These are phyloP conservation scores for Gryllus bimaculatus DNA, from an alignment of 1,140 invertebrate species.

Conservation along the genomic window DNA sequence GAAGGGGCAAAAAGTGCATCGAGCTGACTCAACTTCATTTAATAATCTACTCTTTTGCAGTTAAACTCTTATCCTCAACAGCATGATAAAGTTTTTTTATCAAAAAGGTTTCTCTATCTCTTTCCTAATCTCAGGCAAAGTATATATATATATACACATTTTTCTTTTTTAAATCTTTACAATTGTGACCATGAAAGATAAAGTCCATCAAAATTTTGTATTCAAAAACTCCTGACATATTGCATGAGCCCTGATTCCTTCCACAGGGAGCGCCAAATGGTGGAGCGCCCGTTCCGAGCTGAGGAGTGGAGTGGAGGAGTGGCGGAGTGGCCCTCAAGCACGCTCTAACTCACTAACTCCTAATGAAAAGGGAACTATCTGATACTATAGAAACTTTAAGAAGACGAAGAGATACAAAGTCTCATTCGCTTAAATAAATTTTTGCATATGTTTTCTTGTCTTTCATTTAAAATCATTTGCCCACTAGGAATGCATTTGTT, in stretches of 20 bases:
- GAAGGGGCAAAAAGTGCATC: conserved; percentile 24
- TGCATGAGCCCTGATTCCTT: conserved; percentile 21
- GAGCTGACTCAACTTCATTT: conserved; percentile 23
- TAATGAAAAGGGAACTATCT: conserved; percentile 23
- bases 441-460: conserved; percentile 19
- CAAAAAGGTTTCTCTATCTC: conserved; percentile 26
- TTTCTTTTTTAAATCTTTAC: conserved; percentile 25
- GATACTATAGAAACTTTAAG: conserved; percentile 23
- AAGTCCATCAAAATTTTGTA: conserved; percentile 26
- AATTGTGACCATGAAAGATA: conserved; percentile 26
- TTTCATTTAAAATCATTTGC: conserved; percentile 23
- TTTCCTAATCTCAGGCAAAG: conserved; percentile 26
- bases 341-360: conserved; percentile 20
- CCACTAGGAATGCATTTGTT: conserved; percentile 25
- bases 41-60: conserved; percentile 25
- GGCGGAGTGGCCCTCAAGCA: conserved; percentile 11
- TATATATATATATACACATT: conserved; percentile 23
- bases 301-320: background rate
- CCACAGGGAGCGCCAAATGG: conserved; percentile 12
- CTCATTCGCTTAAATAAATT: conserved; percentile 23
- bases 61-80: conserved; percentile 26
- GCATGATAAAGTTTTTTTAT: conserved; percentile 26
- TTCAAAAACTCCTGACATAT: conserved; percentile 23
- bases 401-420: conserved; percentile 24
- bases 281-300: background rate